phyloP scores from a whole-genome alignment of 2,113 vertebrate species.

The Siniperca knerii region DNA sequence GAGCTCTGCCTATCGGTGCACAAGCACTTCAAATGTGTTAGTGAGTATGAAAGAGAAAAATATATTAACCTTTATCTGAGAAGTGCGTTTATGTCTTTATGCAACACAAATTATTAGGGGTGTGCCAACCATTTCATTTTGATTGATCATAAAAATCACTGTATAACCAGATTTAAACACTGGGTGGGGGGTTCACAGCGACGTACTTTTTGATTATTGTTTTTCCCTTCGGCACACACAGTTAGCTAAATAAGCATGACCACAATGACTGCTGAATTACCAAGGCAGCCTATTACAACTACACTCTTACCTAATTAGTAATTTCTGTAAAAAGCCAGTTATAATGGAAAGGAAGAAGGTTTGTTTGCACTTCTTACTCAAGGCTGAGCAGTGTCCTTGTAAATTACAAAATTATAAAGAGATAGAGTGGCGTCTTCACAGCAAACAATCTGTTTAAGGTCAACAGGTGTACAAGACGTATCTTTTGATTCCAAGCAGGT shows the following conservation, averaged over 20 bases:
- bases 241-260: background rate
- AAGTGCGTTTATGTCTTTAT: slow-evolving; percentile 8
- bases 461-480: background rate
- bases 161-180: background rate
- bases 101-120: background rate
- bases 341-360: background rate
- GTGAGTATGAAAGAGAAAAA: background rate
- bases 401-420: background rate
- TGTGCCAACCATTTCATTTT: background rate
- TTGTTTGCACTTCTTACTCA: background rate
- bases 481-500: background rate
- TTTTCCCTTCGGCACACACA: background rate
- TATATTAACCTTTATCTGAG: background rate
- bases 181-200: background rate
- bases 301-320: background rate
- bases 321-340: background rate
- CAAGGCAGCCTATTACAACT: background rate
- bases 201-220: background rate
- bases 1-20: slow-evolving; percentile 44
- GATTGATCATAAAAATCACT: slow-evolving; percentile 2
- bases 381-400: background rate
- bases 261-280: background rate
- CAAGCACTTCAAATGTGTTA: slow-evolving; percentile 4
- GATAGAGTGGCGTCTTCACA: background rate
- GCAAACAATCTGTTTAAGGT: background rate